A percentile compares a stretch with the other conserved stretches of the same genome.
Evolutionary conservation across 2,797 vertebrate species (phyloP).

Genomic region (Fundulus diaphanus): DNA sequence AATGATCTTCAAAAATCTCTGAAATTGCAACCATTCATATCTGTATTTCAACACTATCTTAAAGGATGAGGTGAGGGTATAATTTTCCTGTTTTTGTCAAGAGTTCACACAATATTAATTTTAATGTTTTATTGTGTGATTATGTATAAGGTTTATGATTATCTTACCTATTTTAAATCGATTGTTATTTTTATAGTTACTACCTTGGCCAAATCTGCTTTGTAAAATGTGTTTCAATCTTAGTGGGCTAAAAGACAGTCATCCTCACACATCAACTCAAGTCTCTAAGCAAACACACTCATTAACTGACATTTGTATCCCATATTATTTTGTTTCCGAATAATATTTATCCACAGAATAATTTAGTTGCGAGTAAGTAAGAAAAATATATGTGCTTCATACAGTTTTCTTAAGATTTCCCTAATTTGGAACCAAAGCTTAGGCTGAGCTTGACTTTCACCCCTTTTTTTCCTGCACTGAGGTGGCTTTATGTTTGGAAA

Average conservation of each 20-base stretch:
- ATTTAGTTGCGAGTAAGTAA: neutral
- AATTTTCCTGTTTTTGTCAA: no score
- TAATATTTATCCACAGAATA: neutral
- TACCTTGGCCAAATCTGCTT: no score
- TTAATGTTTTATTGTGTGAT: no score
- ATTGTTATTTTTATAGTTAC: no score
- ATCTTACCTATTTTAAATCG: no score
- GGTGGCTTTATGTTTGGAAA: conserved; percentile 47
- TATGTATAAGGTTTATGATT: no score
- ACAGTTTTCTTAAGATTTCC: conserved; percentile 25
- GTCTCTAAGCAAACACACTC: neutral
- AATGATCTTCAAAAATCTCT: no score
- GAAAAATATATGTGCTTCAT: neutral
- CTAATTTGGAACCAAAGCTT: conserved; percentile 34
- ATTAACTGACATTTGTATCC: neutral
- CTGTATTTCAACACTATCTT: no score
- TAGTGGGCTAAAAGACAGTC: neutral
- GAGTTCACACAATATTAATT: no score
- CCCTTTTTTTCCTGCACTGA: conserved; percentile 17
- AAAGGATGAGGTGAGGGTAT: no score
- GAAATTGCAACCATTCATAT: no score
- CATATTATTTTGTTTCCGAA: neutral
- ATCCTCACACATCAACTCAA: neutral
- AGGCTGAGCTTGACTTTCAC: conserved; percentile 24
- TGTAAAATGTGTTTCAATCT: no score